A percentile compares a stretch with the other conserved stretches of the same genome.
These are phyloP conservation scores for Shargacucullia verbasci DNA, from an alignment of 2,888 invertebrate genomes.

Conservation along the genomic window DNA sequence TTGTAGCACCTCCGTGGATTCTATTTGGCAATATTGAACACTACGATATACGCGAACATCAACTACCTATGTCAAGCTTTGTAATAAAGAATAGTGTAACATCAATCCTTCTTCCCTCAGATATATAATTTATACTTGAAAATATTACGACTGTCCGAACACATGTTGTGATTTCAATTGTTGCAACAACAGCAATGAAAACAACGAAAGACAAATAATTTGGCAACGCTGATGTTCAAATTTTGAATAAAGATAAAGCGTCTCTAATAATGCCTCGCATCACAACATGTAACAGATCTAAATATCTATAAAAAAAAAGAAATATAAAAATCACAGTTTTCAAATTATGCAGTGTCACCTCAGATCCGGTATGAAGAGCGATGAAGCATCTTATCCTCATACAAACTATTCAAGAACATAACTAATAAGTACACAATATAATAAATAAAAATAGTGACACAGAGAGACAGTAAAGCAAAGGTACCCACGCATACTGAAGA, in stretches of 20 bases:
- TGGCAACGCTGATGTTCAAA: slow-evolving; percentile 70
- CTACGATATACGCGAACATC: slow-evolving; percentile 53
- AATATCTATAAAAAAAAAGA: slow-evolving; percentile 80
- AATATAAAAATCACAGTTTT: slow-evolving; percentile 89
- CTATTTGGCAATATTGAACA: slow-evolving; percentile 73
- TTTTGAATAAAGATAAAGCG: slow-evolving; percentile 62
- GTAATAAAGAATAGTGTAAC: slow-evolving; percentile 57
- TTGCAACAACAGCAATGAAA: slow-evolving; percentile 69
- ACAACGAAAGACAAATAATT: slow-evolving; percentile 63
- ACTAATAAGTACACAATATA: slow-evolving; percentile 87
- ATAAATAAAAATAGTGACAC: slow-evolving; percentile 82
- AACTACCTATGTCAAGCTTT: slow-evolving; percentile 33
- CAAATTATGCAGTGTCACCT: slow-evolving; percentile 88
- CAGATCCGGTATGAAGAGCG: slow-evolving; percentile 83
- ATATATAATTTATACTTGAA: slow-evolving; percentile 75
- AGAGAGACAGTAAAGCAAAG: slow-evolving; percentile 86
- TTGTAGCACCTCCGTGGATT: slow-evolving; percentile 80
- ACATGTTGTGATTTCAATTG: slow-evolving; percentile 81
- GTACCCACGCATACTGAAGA: slow-evolving; percentile 78
- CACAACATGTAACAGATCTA: slow-evolving; percentile 87
- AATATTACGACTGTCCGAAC: slow-evolving; percentile 72
- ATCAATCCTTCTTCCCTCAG: slow-evolving; percentile 82
- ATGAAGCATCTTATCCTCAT: slow-evolving; percentile 78
- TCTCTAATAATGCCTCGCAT: slow-evolving; percentile 75
- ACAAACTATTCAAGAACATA: slow-evolving; percentile 77